Base-by-base conservation (phyloP, 2,113 vertebrate genomes). In the Hepsetus odoe region DNA sequence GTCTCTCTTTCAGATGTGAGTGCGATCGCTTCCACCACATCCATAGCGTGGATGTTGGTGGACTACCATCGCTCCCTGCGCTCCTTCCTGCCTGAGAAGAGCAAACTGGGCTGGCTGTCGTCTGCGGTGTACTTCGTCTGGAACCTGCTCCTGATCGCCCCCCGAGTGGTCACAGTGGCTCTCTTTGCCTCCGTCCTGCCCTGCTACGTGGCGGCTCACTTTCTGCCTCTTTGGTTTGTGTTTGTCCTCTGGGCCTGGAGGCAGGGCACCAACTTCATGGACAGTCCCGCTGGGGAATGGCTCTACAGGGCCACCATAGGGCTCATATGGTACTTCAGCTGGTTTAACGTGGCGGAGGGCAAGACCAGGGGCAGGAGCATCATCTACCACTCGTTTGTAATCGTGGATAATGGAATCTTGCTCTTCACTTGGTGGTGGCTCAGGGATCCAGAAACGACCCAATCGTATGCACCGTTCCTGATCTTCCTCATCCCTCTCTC, bases 51-150 rank as follows among this genome's bases (percentile, higher is more conserved):
- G 98, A 94, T 96, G 16, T 91, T 99, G 30, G 90, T 99, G 70
- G 97, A 98, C 56, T 99, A 98, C 79, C 97, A 99, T 82, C 95
- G 93, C 83, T 94, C 94, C 8, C 88, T 99, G 85, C 96, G 98
- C 1, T 88, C 92, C 83, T 98, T 96, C 90, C 88, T 99, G 10
- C 89, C 89, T 0, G 90, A 95, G 64, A 97, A 96, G 77, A 81
- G 88, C 0, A 84, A 87, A 76, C 93, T 97, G 83, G 87, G 86
- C 55, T 79, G 66, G 86, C 80, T 87, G 1, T 95, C 97, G 0
- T 91, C 93, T 0, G 0, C 92, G 8, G 0, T 94, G 80, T 99
- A 97, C 86, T 98, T 98, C 87, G 88, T 97, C 76, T 98, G 97
- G 96, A 99, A 98, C 87, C 91, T 99, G 72, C 88, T 98, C 78